Conservation (phyloP, 2,888 invertebrate species). For the Blera fallax region DNA sequence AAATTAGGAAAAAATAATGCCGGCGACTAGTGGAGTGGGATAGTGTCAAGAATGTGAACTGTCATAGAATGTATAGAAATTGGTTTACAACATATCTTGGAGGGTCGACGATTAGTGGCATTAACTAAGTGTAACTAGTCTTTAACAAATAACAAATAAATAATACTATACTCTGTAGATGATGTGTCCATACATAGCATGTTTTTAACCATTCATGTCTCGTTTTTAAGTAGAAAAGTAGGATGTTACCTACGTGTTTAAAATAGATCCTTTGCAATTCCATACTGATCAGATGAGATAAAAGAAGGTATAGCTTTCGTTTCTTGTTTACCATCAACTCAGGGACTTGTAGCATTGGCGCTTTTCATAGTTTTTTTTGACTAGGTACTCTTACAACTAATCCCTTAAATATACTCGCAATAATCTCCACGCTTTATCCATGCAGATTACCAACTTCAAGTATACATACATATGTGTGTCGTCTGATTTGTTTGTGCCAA, state of each 20-base stretch:
- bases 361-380: no score
- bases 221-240: not conserved
- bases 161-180: not conserved
- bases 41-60: not conserved
- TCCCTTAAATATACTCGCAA: no score
- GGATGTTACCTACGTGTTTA: not conserved
- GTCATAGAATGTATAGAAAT: not conserved
- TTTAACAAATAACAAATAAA: not conserved
- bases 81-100: not conserved
- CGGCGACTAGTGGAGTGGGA: slow-evolving; percentile 13
- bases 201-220: not conserved
- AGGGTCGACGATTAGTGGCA: not conserved
- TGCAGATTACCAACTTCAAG: no score
- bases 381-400: no score
- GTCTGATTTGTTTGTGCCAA: no score
- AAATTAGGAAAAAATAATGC: not conserved
- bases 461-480: no score
- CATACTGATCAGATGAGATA: no score
- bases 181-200: not conserved
- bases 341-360: no score
- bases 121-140: not conserved
- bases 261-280: not conserved
- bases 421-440: no score
- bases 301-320: not conserved
- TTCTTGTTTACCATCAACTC: no score